A percentile compares a stretch with the other conserved stretches of the same genome.
phyloP scores from a whole-genome alignment of 2,113 vertebrate genomes.

The Chaetodon auriga region DNA sequence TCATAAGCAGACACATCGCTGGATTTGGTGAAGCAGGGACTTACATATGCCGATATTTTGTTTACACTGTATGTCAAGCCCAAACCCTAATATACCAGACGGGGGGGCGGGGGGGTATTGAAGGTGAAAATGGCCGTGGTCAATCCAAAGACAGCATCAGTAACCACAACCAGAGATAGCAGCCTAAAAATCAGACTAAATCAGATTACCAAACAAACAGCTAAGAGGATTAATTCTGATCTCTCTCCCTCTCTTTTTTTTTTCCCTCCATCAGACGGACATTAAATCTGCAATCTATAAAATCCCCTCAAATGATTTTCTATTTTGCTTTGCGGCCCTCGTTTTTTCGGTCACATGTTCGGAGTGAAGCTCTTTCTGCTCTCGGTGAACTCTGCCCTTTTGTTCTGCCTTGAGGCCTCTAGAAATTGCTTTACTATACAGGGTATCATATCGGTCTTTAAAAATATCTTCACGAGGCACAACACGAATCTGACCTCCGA shows the following conservation, averaged over 20 bases:
- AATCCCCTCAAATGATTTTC: conserved; percentile 79
- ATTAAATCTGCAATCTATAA: conserved; percentile 81
- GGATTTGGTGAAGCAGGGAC: conserved; percentile 69
- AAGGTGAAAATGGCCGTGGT: conserved; percentile 70
- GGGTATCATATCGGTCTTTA: conserved; percentile 62
- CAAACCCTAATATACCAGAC: conserved; percentile 42
- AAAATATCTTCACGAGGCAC: conserved; percentile 61
- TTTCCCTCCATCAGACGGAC: conserved; percentile 65
- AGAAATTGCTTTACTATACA: conserved; percentile 72
- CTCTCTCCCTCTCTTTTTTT: conserved; percentile 49
- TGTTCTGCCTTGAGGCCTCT: conserved; percentile 64
- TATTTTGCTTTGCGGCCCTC: conserved; percentile 60
- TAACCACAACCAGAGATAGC: conserved; percentile 77
- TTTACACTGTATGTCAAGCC: conserved; percentile 41
- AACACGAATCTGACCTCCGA: conserved; percentile 51
- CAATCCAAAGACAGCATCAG: conserved; percentile 75
- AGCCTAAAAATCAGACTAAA: conserved; percentile 80
- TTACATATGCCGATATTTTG: conserved; percentile 63
- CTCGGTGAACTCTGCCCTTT: conserved; percentile 70
- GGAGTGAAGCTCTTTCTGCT: conserved; percentile 52
- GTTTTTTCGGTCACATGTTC: conserved; percentile 57
- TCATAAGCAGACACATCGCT: conserved; percentile 73
- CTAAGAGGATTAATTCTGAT: conserved; percentile 82
- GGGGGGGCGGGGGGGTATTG: neutral
- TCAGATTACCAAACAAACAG: conserved; percentile 83